A percentile compares a stretch with the other conserved stretches of the same genome.
Conservation (phyloP, 2,888 invertebrate genomes). For the Drosophila kanekoi region DNA sequence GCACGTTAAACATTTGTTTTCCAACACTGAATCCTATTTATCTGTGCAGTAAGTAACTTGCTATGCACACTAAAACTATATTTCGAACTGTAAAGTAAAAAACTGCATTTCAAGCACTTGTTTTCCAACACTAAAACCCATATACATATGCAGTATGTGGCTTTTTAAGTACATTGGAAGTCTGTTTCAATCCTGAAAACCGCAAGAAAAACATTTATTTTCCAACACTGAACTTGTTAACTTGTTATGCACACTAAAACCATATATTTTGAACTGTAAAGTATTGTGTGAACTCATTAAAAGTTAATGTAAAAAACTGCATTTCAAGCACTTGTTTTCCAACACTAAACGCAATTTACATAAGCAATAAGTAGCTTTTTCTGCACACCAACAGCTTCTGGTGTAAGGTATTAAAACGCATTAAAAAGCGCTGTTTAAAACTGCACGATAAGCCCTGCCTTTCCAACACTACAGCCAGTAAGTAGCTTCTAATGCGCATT, state of each 20-base stretch:
- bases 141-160: too few relatives aligned
- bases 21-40: too few relatives aligned
- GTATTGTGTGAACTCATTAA: neutral
- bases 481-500: too few relatives aligned
- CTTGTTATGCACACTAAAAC: neutral
- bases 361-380: neutral
- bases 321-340: neutral
- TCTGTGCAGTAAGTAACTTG: too few relatives aligned
- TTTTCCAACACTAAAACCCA: too few relatives aligned
- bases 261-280: neutral
- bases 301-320: neutral
- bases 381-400: neutral
- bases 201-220: neutral
- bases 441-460: neutral
- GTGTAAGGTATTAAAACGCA: neutral
- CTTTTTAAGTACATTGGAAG: too few relatives aligned
- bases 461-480: neutral
- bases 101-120: too few relatives aligned
- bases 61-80: too few relatives aligned
- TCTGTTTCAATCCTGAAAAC: neutral
- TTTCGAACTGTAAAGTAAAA: too few relatives aligned
- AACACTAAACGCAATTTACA: neutral
- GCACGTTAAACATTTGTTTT: too few relatives aligned
- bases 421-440: neutral
- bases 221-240: neutral